A percentile compares a stretch with the other conserved stretches of the same genome.
phyloP scores from a whole-genome alignment of 2,797 vertebrate species.

The Emys orbicularis region DNA sequence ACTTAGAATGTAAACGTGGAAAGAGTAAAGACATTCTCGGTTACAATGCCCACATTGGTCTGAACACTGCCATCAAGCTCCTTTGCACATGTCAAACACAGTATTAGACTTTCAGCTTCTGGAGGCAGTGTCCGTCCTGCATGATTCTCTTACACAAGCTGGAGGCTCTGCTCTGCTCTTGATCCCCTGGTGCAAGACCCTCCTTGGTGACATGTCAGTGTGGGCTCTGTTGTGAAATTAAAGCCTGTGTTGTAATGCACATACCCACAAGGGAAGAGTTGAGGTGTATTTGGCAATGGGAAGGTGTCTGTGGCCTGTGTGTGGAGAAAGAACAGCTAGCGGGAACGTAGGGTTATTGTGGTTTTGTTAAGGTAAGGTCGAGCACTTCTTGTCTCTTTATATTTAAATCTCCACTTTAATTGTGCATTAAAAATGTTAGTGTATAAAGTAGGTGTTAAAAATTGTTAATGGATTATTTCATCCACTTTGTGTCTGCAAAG shows the following conservation, averaged over 20 bases:
- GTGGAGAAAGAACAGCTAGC: too few relatives aligned
- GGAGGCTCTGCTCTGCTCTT: neutral
- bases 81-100: neutral
- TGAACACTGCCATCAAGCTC: neutral
- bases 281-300: too few relatives aligned
- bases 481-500: neutral
- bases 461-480: neutral
- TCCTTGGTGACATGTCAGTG: neutral
- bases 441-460: neutral
- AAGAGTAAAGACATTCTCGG: neutral
- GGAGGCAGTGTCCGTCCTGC: neutral
- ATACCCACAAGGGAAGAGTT: too few relatives aligned
- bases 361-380: neutral
- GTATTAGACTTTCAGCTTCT: neutral
- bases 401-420: neutral
- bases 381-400: neutral
- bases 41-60: neutral
- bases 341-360: too few relatives aligned
- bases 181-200: too few relatives aligned
- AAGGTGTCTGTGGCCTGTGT: neutral
- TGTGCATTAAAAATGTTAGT: neutral
- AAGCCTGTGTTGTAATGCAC: neutral
- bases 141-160: neutral
- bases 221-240: neutral
- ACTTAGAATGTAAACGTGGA: neutral